Evolutionary conservation across 2,113 vertebrate genomes (phyloP), one percentile per base, ranked within the genome.

Genomic region (Acinonyx jubatus): DNA sequence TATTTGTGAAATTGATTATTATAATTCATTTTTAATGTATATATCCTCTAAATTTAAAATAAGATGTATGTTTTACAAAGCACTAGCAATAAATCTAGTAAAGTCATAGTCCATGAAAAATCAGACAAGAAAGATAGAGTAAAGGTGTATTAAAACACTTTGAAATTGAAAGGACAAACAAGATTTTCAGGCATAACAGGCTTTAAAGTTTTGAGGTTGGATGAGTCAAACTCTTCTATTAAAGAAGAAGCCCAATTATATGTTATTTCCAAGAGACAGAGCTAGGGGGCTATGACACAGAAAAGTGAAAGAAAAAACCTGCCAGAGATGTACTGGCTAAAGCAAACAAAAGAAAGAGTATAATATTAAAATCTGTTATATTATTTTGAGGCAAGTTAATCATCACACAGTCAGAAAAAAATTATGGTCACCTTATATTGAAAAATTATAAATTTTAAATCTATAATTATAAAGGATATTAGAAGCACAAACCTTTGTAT

Each of bases 331-430:
- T 7, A 83, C 57, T 33, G 11, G 55, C 2, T 65, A 91, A 94
- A 93, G 10, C 21, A 82, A 87, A 82, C 33, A 73, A 90, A 87
- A 78, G 4, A 88, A 57, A 68, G 11, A 57, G 0, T 10, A 14
- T 65, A 85, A 33, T 41, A 74, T 38, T 89, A 45, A 93, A 97
- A 84, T 85, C 38, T 91, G 8, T 19, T 80, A 31, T 38, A 63
- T 71, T 33, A 84, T 68, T 90, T 83, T 80, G 21, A 52, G 76
- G 57, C 9, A 85, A 93, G 90, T 96, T 36, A 45, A 74, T 94
- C 6, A 91, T 50, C 33, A 96, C 25, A 74, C 29, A 86, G 85
- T 63, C 13, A 36, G 16, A 84, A 94, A 92, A 55, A 87, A 78
- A 50, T 78, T 19, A 74, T 4, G 55, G 9, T 10, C 31, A 81